phyloP scores from a whole-genome alignment of 2,888 invertebrate species.

The Pardosa pseudoannulata region DNA sequence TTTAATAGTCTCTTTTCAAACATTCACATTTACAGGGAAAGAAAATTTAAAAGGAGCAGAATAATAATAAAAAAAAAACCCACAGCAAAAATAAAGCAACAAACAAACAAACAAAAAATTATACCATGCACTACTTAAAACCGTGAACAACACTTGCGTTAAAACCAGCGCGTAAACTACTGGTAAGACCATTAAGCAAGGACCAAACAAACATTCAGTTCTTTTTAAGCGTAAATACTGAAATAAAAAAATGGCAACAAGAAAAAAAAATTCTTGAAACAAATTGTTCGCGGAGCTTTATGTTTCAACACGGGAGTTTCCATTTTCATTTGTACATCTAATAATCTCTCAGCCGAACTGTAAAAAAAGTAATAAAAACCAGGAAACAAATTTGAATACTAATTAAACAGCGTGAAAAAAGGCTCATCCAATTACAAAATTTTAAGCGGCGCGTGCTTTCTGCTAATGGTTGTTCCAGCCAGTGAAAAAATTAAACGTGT shows the following conservation, averaged over 20 bases:
- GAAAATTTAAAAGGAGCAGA: neutral
- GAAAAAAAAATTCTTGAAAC: constrained; percentile 38
- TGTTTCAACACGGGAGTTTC: constrained; percentile 69
- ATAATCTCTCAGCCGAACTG: constrained; percentile 66
- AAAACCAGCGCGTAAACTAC: constrained; percentile 44
- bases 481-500: constrained; percentile 41
- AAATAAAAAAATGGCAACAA: constrained; percentile 26
- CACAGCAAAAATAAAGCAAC: neutral
- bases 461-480: neutral
- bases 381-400: constrained; percentile 67
- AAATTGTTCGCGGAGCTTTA: constrained; percentile 63
- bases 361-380: constrained; percentile 46
- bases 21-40: neutral
- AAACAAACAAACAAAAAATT: neutral
- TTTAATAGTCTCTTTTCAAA: constrained; percentile 6
- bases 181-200: constrained; percentile 60
- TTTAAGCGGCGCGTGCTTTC: constrained; percentile 50
- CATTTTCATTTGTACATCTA: constrained; percentile 70
- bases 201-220: constrained; percentile 46
- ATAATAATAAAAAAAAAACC: neutral
- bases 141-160: constrained; percentile 2
- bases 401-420: constrained; percentile 71
- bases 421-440: constrained; percentile 69
- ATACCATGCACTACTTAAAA: neutral
- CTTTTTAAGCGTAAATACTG: constrained; percentile 31